Evolutionary conservation across 2,888 invertebrate genomes (phyloP).

Genomic region (Volucella inanis): DNA sequence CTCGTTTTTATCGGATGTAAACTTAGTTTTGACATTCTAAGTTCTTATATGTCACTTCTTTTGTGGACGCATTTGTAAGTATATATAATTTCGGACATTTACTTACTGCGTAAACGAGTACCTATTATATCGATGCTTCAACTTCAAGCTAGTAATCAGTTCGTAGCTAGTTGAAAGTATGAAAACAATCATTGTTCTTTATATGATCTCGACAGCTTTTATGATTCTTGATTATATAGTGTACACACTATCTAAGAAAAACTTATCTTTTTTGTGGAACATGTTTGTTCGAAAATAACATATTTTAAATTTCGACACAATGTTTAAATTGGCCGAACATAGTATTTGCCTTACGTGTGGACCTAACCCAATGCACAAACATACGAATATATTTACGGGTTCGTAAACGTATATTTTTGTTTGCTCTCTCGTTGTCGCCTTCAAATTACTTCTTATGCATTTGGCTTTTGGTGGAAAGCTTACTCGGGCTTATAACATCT

Average conservation of each 20-base stretch:
- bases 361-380: slow-evolving; percentile 16
- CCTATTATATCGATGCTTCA: no score
- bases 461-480: slow-evolving; percentile 46
- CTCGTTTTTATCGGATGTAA: no score
- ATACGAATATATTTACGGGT: slow-evolving; percentile 5
- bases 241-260: neutral
- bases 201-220: slow-evolving; percentile 3
- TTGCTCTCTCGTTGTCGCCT: slow-evolving; percentile 56
- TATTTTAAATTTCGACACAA: slow-evolving; percentile 45
- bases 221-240: slow-evolving; percentile 18
- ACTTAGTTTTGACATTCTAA: no score
- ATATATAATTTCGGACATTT: no score
- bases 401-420: slow-evolving; percentile 32
- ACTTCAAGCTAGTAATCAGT: no score
- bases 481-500: slow-evolving; percentile 32
- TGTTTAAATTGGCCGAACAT: slow-evolving; percentile 43
- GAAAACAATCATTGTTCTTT: slow-evolving; percentile 9
- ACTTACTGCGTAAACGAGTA: no score
- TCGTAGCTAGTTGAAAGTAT: neutral
- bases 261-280: slow-evolving; percentile 32
- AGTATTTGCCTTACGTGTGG: slow-evolving; percentile 49
- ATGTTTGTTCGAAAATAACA: slow-evolving; percentile 48
- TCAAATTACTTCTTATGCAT: slow-evolving; percentile 53
- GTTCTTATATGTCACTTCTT: no score
- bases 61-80: no score